These are phyloP conservation scores for Oscheius sp. DNA, from an alignment of 2,888 invertebrate genomes.

Conservation along the genomic window DNA sequence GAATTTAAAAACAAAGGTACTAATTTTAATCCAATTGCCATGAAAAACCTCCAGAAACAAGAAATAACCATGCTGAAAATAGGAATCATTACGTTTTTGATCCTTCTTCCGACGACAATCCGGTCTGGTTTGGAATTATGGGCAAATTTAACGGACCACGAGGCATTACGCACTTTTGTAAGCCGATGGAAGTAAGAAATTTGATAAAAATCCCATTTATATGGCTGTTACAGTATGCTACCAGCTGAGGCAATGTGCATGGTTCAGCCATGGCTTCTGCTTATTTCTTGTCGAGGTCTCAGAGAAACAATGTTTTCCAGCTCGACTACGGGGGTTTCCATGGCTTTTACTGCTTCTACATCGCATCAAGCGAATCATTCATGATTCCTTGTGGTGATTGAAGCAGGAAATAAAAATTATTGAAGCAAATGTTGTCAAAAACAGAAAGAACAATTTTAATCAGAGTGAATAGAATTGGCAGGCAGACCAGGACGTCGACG, in stretches of 20 bases:
- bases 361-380: no score
- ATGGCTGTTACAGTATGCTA: not conserved
- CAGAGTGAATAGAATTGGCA: no score
- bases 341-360: no score
- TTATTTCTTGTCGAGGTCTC: conserved; percentile 1
- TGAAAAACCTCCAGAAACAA: not conserved
- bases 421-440: no score
- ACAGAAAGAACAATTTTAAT: no score
- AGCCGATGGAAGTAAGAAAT: no score
- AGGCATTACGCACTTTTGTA: no score
- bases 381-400: no score
- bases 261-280: conserved; percentile 14
- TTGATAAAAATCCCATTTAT: no score
- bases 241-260: conserved; percentile 24
- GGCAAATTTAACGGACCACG: not conserved
- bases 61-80: not conserved
- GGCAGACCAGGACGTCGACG: no score
- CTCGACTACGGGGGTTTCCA: no score
- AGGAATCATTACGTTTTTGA: not conserved
- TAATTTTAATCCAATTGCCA: not conserved
- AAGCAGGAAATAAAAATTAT: no score
- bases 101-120: conserved; percentile 5
- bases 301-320: not conserved
- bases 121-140: conserved; percentile 3
- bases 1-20: not conserved